Base-by-base conservation (phyloP, 2,797 vertebrate species). In the Galagoides demidoff region DNA sequence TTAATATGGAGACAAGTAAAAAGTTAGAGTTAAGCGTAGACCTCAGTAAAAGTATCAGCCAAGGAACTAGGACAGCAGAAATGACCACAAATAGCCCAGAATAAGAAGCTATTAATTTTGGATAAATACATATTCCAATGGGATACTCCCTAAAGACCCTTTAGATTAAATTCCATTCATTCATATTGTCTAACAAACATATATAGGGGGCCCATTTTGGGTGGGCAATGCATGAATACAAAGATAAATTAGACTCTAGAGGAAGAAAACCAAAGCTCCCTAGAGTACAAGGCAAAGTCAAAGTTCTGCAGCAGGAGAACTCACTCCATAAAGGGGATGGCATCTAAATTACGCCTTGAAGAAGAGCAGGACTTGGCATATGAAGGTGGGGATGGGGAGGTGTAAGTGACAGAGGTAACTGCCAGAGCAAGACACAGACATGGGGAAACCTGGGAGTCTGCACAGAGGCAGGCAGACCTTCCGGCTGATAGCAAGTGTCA, bases 1-100 rank as follows among this genome's bases (percentile, higher is more conserved):
- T 92, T 95, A 93, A 90, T 81, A 78, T 79, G 27, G 73, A 91
- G 63, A 73, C 94, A 87, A 82, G 76, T 73, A 86, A 87, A 94
- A 96, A 37, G 39, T 90, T 84, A 90, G 61, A 83, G 61, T 29
- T 29, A 70, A 91, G 34, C 8, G 7, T 22, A 57, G 95, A 66
- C 31, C 61, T 84, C 37, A 17, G 73, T 20, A 59, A 88, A 49
- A 49, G 59, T 22, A 31, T 85, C 77, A 66, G 55, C 34, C 7
- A 29, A 31, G 45, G 78, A 88, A 22, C 16, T 29, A 20, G 7
- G n/a, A 79, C 23, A 43, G 77, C 29, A 79, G 81, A 92, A 88
- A 59, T 34, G 29, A 20, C 19, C 55, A 61, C 45, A 74, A 90
- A 61, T n/a, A 49, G 27, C 37, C 63, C 95, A 87, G 84, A 63